Evolutionary conservation across 2,888 invertebrate genomes (phyloP).

Genomic region (Shargacucullia verbasci): DNA sequence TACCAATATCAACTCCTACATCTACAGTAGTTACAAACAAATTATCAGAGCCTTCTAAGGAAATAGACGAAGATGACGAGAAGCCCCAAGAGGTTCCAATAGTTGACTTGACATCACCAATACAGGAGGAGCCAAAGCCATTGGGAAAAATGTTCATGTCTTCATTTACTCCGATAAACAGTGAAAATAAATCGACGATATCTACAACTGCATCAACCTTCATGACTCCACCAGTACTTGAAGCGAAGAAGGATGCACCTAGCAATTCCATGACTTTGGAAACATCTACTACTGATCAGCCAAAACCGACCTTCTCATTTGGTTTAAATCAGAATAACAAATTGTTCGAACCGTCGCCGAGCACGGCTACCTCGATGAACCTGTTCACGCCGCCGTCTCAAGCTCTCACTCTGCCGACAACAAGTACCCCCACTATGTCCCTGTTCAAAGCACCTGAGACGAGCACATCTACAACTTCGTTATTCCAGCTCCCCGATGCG

Average conservation of each 20-base stretch:
- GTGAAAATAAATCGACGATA: conserved; percentile 15
- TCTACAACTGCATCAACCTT: conserved; percentile 4
- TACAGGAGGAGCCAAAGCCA: conserved; percentile 18
- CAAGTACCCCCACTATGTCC: conserved; percentile 48
- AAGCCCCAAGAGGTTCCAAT: conserved; percentile 71
- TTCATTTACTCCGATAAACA: conserved; percentile 12
- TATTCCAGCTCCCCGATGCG: conserved; percentile 60
- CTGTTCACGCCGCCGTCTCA: conserved; percentile 41
- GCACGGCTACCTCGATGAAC: conserved; percentile 46
- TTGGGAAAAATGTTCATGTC: conserved; percentile 16
- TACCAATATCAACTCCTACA: conserved; percentile 61
- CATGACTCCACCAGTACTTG: conserved; percentile 9
- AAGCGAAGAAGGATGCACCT: conserved; percentile 28
- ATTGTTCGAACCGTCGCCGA: conserved; percentile 56
- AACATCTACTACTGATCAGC: conserved; percentile 24
- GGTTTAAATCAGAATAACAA: conserved; percentile 46
- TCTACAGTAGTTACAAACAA: conserved; percentile 26
- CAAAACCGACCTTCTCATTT: conserved; percentile 57
- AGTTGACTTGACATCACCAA: conserved; percentile 46
- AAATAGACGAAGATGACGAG: conserved; percentile 44
- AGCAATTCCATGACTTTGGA: conserved; percentile 4
- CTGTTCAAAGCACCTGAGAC: conserved; percentile 61
- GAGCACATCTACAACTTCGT: conserved; percentile 40
- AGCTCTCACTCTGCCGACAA: conserved; percentile 20
- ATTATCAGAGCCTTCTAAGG: conserved; percentile 40